Evolutionary conservation across 1,140 invertebrate genomes (phyloP), one percentile per base, ranked within the genome.

Genomic region (Pogonomyrmex californicus): DNA sequence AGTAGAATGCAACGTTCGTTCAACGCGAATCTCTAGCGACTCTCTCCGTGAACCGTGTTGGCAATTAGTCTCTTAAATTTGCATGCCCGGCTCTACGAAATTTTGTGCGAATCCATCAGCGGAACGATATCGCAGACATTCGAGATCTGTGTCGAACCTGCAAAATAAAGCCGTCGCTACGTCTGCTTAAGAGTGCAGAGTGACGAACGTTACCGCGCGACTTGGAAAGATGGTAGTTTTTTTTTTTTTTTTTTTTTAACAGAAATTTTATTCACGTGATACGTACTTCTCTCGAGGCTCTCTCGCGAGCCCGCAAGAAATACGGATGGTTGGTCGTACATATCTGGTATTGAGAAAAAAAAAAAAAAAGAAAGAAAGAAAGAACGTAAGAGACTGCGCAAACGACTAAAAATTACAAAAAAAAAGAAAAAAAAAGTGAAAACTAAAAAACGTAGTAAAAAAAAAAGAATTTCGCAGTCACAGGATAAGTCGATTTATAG

Each of bases 401-500:
- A 65, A 44, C 49, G 7, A 76, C 58, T 30, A n/a, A n/a, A 47
- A 85, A 77, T 63, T n/a, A n/a, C n/a, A n/a, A n/a, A n/a, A n/a
- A 54, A 17, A 58, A 63, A 60, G 23, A 63, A 41, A 85, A 85
- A n/a, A 56, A 79, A 86, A 41, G 58, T 85, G 73, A 83, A 44
- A 87, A 83, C 30, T 75, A 41, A 86, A 47, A 87, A 68, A 87
- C 44, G 36, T 56, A 82, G 17, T 63, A n/a, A n/a, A n/a, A n/a
- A 77, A 81, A 86, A 14, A 49, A 87, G 73, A 88, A 86, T 33
- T 86, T 76, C 44, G 71, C 66, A 91, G 81, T 79, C 90, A 94
- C 87, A 92, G 95, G 93, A 95, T 93, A 94, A 95, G 93, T 95
- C 93, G 94, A 93, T 94, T 94, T 95, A 95, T 77, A 93, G 95